Conservation (phyloP, 2,888 invertebrate species). For the Rhagonycha fulva region DNA sequence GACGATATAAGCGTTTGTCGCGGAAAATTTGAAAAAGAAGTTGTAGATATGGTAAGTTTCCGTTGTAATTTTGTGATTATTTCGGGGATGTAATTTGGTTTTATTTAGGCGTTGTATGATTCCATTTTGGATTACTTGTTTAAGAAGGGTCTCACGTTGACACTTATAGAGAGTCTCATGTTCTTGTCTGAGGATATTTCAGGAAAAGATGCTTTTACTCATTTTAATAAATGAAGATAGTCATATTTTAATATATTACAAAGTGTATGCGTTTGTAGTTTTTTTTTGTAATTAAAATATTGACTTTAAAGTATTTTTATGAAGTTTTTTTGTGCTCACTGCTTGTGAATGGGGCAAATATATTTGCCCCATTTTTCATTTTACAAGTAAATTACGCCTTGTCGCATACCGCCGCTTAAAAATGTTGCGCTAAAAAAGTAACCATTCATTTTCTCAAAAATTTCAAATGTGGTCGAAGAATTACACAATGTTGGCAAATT, state of each 20-base stretch:
- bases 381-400: no score
- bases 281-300: not conserved
- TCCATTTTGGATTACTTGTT: conserved; percentile 92
- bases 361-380: no score
- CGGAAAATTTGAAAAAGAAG: conserved; percentile 86
- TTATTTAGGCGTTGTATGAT: conserved; percentile 83
- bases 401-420: no score
- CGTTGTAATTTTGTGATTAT: conserved; percentile 11
- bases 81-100: conserved; percentile 50
- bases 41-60: conserved; percentile 86
- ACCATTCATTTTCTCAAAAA: no score
- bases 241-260: not conserved
- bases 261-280: not conserved
- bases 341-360: no score
- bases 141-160: conserved; percentile 93
- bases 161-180: conserved; percentile 87
- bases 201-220: conserved; percentile 85
- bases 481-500: no score
- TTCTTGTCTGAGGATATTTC: conserved; percentile 82
- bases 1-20: conserved; percentile 90
- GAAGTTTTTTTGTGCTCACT: no score
- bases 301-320: no score
- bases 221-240: conserved; percentile 55
- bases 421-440: no score
- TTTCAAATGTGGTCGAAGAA: no score